Percentiles rank a stretch among this genome's conserved stretches.
Evolutionary conservation across 1,140 invertebrate genomes (phyloP).

Genomic region (Probaryconus sp.): DNA sequence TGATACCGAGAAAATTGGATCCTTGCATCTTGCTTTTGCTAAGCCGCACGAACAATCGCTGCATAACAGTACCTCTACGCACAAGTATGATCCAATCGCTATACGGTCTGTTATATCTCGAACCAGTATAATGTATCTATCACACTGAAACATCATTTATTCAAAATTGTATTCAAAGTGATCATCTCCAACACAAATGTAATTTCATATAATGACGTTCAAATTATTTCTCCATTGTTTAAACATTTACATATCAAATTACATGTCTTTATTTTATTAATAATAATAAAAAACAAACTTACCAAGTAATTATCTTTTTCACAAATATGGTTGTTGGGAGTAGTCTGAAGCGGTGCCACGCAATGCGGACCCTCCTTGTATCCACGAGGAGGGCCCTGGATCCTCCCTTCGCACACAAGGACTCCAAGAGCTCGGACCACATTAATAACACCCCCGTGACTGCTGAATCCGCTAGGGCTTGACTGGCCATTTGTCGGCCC

Average conservation of each 20-base stretch:
- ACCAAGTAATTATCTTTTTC: slow-evolving; percentile 80
- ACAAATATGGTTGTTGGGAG: slow-evolving; percentile 78
- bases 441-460: slow-evolving; percentile 79
- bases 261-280: too few species aligned
- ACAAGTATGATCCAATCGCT: slow-evolving; percentile 80
- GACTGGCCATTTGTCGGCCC: slow-evolving; percentile 68
- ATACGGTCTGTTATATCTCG: slow-evolving; percentile 79
- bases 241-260: too few species aligned
- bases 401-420: slow-evolving; percentile 83
- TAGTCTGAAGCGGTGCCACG: slow-evolving; percentile 75
- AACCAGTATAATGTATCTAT: slow-evolving; percentile 80
- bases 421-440: slow-evolving; percentile 84
- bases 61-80: slow-evolving; percentile 86
- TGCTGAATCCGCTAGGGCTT: slow-evolving; percentile 70
- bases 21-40: slow-evolving; percentile 76
- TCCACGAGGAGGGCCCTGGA: slow-evolving; percentile 82
- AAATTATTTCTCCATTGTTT: too few species aligned
- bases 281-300: slow-evolving; percentile 57
- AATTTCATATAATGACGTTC: slow-evolving; percentile 9
- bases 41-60: slow-evolving; percentile 83
- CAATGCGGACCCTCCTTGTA: slow-evolving; percentile 87
- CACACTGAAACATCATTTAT: slow-evolving; percentile 66
- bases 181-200: neutral
- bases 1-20: slow-evolving; percentile 69
- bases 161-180: slow-evolving; percentile 11